Evolutionary conservation across 2,888 invertebrate genomes (phyloP), one percentile per base, ranked within the genome.

Genomic region (Tridacna crocea): DNA sequence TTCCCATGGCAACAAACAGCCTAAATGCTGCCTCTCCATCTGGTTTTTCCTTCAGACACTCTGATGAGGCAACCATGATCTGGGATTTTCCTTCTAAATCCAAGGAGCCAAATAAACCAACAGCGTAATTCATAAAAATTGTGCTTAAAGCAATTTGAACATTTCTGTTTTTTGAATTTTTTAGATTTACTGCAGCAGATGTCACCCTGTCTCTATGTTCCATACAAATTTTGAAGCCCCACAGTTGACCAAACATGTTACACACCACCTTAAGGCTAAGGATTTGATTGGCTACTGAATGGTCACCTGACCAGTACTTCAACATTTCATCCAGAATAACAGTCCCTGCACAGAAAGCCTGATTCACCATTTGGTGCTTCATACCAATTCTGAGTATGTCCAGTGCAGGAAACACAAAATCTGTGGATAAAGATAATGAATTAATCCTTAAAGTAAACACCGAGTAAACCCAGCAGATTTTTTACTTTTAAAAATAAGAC

Each of bases 381-480:
- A 98, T 96, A 0, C 97, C 97, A 92, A 99, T 95, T 87, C 99
- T 96, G 19, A 98, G 96, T 10, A 99, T 95, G 93, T 99, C 99
- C 88, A 99, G 94, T 10, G 97, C 97, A 0, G 99, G 99, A 93
- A 98, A 98, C 0, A 98, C 95, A 85, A 96, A 96, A 92, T 97
- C 97, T 95, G 93, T 73, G 91, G 90, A 75, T 10, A 66, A 46
- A n/a, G 12, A n/a, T n/a, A n/a, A n/a, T n/a, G n/a, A n/a, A n/a
- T n/a, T n/a, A n/a, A n/a, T n/a, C n/a, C n/a, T 47, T 11, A 65
- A 26, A 27, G 10, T 6, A 55, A 55, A 55, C 11, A 55, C 3
- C 17, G 19, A 19, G 55, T 51, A 13, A 51, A 51, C 15, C 51
- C 51, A 51, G 15, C 51, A 51, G 15, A 13, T 51, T n/a, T n/a